Evolutionary conservation across 2,888 invertebrate genomes (phyloP).

Genomic region (Cheilosia impressa): DNA sequence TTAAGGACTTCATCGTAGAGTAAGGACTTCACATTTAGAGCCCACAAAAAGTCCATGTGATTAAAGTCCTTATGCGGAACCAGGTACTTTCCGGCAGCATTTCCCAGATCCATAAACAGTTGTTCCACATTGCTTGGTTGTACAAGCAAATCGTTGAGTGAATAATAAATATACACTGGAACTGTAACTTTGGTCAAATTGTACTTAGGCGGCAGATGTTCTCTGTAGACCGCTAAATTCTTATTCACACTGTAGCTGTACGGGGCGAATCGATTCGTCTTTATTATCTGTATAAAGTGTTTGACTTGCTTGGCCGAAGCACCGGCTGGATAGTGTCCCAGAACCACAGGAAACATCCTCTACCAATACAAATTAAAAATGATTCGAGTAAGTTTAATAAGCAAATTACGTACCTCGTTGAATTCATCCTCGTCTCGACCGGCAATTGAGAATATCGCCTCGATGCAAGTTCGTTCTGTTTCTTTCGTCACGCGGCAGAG

Average conservation of each 20-base stretch:
- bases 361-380: conserved; percentile 78
- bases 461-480: conserved; percentile 81
- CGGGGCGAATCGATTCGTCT: conserved; percentile 83
- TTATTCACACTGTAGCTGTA: conserved; percentile 85
- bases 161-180: conserved; percentile 85
- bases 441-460: conserved; percentile 82
- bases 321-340: conserved; percentile 87
- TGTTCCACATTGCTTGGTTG: conserved; percentile 82
- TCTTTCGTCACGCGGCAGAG: conserved; percentile 82
- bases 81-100: conserved; percentile 83
- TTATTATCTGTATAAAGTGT: conserved; percentile 86
- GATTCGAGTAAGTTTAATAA: not conserved
- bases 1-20: conserved; percentile 83
- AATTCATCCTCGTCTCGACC: conserved; percentile 82
- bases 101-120: conserved; percentile 80
- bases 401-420: conserved; percentile 78
- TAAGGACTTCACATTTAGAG: conserved; percentile 84
- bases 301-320: conserved; percentile 86
- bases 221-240: conserved; percentile 85
- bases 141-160: conserved; percentile 86
- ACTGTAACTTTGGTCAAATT: conserved; percentile 84
- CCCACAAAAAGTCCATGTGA: conserved; percentile 88
- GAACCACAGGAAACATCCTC: conserved; percentile 86
- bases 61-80: conserved; percentile 85
- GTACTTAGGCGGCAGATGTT: conserved; percentile 84